These are phyloP conservation scores for Intellagama lesueurii DNA, from an alignment of 2,797 vertebrate genomes.

Conservation along the genomic window DNA sequence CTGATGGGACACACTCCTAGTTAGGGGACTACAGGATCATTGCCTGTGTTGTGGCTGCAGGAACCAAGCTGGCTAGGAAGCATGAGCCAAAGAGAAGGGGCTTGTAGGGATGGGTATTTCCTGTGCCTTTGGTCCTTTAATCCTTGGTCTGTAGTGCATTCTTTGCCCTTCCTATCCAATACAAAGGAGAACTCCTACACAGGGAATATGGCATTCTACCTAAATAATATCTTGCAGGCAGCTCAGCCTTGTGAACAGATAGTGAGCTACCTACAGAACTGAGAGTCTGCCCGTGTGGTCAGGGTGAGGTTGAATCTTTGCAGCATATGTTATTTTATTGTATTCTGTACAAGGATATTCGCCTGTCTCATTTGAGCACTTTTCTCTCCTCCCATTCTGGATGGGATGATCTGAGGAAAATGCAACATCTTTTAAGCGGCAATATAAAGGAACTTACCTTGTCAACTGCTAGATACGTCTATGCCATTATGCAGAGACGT, in stretches of 20 bases:
- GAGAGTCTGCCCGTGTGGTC: too few species aligned
- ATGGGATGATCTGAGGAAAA: too few species aligned
- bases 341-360: too few species aligned
- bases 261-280: too few species aligned
- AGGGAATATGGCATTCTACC: neutral
- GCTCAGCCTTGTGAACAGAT: neutral
- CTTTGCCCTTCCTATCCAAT: neutral
- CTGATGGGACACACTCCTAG: neutral
- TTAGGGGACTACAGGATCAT: neutral
- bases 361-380: too few species aligned
- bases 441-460: too few species aligned
- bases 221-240: conserved; percentile 14
- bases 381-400: too few species aligned
- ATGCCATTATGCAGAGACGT: too few species aligned
- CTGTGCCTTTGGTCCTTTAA: neutral
- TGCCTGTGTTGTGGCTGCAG: neutral
- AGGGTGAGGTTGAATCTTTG: too few species aligned
- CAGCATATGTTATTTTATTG: too few species aligned
- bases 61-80: neutral
- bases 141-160: neutral
- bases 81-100: neutral
- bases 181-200: neutral
- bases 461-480: too few species aligned
- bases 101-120: neutral
- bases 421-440: too few species aligned